Base-by-base conservation (phyloP, 2,113 vertebrate species). In the Narcine bancroftii region DNA sequence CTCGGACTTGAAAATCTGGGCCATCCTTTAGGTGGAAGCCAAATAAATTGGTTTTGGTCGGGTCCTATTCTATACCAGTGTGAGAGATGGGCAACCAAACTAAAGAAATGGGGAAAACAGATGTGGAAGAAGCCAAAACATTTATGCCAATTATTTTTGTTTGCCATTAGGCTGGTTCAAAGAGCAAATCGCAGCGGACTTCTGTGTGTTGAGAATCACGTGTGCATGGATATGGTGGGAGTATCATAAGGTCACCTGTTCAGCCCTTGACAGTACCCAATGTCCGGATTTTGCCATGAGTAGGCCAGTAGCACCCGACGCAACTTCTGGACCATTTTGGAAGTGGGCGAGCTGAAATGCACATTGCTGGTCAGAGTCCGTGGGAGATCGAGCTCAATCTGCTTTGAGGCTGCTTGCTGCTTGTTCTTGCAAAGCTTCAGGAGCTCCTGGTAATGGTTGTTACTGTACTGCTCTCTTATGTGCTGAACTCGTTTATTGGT, bases 251-350 rank as follows among this genome's bases (percentile, higher is more conserved):
- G 36, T 42, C 89, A 98, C 98, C 98, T 98, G 96, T 99, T 99
- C 91, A 99, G 95, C 45, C 98, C 99, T 93, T 99, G 98, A 94
- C 98, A 99, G 94, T 99, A 99, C 89, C 99, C 98, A 21, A 99
- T 97, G 39, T 95, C 93, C 33, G 97, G 98, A 93, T 98, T 99
- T 92, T 98, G 97, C 97, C 98, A 98, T 92, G 98, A 98, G 94
- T 98, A 99, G 7, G 99, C 98, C 93, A 99, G 71, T 29, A 99
- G 94, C 93, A 99, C 94, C 39, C 97, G 96, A 0, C 96, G 96
- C 11, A 99, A 98, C 95, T 96, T 97, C 93, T 97, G 96, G 0
- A 97, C 95, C 94, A 96, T 92, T 50, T 95, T 95, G 93, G 97
- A 98, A 9, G 96, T 95, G 0, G 97, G 97, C 0, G 97, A 97